Base-by-base conservation (phyloP, 2,888 invertebrate genomes). In the Philereme vetulata region DNA sequence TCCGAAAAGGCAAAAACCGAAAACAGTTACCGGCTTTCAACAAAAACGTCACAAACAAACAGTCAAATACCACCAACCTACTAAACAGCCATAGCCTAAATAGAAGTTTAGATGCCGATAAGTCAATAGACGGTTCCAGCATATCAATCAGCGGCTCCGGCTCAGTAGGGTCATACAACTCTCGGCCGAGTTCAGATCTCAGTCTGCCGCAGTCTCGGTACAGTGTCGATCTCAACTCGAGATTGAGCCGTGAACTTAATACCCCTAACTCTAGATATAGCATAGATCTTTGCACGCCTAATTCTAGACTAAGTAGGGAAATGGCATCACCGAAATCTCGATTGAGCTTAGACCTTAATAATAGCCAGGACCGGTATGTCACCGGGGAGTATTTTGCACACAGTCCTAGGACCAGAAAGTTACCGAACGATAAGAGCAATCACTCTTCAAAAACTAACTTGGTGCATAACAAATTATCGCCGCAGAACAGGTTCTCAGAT, bases 1-100 rank as follows among this genome's bases (percentile, higher is more conserved):
- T 97, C 63, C 92, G 97, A 47, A 94, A 95, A 65, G 96, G 96
- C 51, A 94, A 95, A 75, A 95, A 95, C 69, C 89, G 96, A 50
- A 95, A 95, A 78, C 93, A 94, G 54, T 82, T 96, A 70, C 94
- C 94, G 4, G 94, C 93, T 66, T 90, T 93, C 72, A 87, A 86
- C 67, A 93, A 93, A 75, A 93, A 92, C 51, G 84, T 93, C 9
- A 84, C 84, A 33, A 94, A 92, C 68, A 92, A 92, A 76, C 77
- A 84, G 64, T 70, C 78, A 32, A 88, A 81, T 57, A 68, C 83
- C 2, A 82, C 72, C 64, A 85, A 83, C 64, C 76, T 93, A 42
- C 82, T 92, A 51, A 86, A 88, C 70, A 88, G 82, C 68, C 92
- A 93, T 65, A 91, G 90, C 68, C 78, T 91, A 34, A 92, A 92